Evolutionary conservation across 2,113 vertebrate species (phyloP).

Genomic region (Corapipo altera): DNA sequence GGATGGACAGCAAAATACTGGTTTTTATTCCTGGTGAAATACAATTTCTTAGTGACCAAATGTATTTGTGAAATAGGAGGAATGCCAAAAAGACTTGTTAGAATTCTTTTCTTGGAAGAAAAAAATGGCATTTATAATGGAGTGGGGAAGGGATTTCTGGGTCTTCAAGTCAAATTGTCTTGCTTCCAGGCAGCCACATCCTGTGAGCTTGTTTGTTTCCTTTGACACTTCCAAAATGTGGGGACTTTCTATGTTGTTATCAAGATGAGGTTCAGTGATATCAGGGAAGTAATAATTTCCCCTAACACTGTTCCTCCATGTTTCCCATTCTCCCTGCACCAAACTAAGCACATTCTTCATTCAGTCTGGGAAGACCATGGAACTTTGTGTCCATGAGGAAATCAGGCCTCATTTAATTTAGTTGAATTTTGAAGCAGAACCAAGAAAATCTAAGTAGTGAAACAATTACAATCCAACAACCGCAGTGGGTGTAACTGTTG

Average conservation of each 20-base stretch:
- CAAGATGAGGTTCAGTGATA: neutral
- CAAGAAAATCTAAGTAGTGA: neutral
- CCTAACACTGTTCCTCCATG: neutral
- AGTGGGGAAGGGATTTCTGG: neutral
- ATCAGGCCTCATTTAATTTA: neutral
- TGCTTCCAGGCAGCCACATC: neutral
- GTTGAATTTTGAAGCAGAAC: neutral
- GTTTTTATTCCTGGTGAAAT: neutral
- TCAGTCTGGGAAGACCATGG: neutral
- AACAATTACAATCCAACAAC: neutral
- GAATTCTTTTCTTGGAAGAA: neutral
- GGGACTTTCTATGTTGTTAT: neutral
- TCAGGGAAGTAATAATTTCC: neutral
- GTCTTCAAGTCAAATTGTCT: neutral
- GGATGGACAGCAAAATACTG: neutral
- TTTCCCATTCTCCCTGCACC: neutral
- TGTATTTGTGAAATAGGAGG: neutral
- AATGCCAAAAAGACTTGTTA: neutral
- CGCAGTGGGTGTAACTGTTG: fast-evolving
- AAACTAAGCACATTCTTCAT: neutral
- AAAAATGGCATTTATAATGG: neutral
- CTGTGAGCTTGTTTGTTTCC: neutral
- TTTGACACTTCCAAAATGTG: neutral
- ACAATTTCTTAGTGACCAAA: neutral
- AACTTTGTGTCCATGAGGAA: neutral